Evolutionary conservation across 2,797 vertebrate species (phyloP).

Genomic region (Neoniphon sammara): DNA sequence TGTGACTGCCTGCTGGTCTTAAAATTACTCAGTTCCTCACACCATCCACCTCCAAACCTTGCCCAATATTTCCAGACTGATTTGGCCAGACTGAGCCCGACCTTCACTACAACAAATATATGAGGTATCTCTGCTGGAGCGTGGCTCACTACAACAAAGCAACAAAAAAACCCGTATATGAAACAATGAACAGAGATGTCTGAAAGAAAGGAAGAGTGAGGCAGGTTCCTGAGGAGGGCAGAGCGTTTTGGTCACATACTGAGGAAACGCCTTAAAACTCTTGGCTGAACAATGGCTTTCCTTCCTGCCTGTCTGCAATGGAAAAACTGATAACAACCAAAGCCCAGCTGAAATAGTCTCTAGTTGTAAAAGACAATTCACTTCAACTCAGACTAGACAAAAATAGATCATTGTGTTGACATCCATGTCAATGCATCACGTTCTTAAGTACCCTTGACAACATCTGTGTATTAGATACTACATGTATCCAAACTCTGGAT

Average conservation of each 20-base stretch:
- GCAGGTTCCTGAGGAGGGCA: conserved; percentile 46
- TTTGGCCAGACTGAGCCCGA: background rate
- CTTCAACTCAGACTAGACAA: background rate
- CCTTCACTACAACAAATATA: background rate
- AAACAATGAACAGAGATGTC: conserved; percentile 23
- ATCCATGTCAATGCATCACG: background rate
- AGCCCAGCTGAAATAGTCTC: conserved; percentile 13
- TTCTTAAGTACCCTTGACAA: background rate
- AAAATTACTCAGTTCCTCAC: background rate
- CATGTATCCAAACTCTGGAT: background rate
- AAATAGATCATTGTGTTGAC: conserved; percentile 29
- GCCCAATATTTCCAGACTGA: conserved; percentile 2
- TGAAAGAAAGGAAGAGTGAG: conserved; percentile 31
- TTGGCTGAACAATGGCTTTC: conserved; percentile 73
- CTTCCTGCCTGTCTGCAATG: conserved; percentile 68
- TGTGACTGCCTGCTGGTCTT: background rate
- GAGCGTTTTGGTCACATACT: conserved; percentile 26
- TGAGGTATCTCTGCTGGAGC: background rate
- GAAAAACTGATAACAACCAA: conserved; percentile 47
- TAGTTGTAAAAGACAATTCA: conserved; percentile 14
- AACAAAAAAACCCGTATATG: conserved; percentile 16
- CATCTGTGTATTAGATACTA: background rate
- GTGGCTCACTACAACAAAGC: conserved; percentile 9
- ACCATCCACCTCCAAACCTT: background rate
- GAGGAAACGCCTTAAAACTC: conserved; percentile 63